A percentile compares a stretch with the other conserved stretches of the same genome.
These are phyloP conservation scores for Sericinus montela DNA, from an alignment of 2,888 invertebrate genomes.

Conservation along the genomic window DNA sequence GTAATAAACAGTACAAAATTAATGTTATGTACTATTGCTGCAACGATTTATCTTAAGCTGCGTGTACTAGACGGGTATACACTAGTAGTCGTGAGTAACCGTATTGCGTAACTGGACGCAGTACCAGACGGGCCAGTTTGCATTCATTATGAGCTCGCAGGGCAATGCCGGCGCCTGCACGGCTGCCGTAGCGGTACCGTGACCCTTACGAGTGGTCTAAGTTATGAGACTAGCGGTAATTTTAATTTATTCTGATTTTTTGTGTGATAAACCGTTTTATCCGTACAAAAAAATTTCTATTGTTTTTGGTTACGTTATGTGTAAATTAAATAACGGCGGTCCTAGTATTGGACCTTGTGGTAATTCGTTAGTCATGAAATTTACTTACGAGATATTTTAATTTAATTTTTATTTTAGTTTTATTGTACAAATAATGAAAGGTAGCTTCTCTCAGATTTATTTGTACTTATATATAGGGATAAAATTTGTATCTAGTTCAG, in stretches of 20 bases:
- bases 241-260: not conserved
- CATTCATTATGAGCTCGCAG: constrained; percentile 30
- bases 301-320: not conserved
- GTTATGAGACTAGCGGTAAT: constrained; percentile 18
- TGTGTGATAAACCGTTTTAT: not conserved
- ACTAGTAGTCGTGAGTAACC: not conserved
- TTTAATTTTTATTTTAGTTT: too few relatives aligned
- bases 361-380: not conserved
- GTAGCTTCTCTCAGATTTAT: too few relatives aligned
- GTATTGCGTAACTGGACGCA: constrained; percentile 6
- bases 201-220: constrained; percentile 41
- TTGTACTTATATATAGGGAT: too few relatives aligned
- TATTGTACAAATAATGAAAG: too few relatives aligned
- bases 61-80: not conserved
- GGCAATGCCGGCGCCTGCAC: constrained; percentile 45
- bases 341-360: not conserved
- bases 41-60: not conserved
- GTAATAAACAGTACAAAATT: too few relatives aligned
- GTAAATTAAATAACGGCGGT: not conserved
- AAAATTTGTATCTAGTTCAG: too few relatives aligned
- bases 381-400: too few relatives aligned
- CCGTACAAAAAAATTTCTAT: not conserved
- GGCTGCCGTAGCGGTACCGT: constrained; percentile 66
- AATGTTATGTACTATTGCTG: too few relatives aligned
- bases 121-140: constrained; percentile 19